These are phyloP conservation scores for Brassicogethes aeneus DNA, from an alignment of 2,888 invertebrate genomes.

Conservation along the genomic window DNA sequence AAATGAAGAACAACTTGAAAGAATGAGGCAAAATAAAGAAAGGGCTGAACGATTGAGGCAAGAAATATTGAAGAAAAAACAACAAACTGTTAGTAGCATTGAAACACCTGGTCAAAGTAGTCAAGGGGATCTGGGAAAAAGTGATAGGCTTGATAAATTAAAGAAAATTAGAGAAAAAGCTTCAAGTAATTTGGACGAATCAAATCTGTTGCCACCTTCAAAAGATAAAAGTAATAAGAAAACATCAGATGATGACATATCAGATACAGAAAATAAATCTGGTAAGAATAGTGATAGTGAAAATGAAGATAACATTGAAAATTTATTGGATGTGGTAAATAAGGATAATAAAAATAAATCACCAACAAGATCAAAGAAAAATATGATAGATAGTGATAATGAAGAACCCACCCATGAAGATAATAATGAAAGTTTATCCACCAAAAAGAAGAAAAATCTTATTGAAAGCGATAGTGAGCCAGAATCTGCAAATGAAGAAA, in stretches of 20 bases:
- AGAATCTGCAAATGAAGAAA: background rate
- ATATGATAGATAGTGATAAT: background rate
- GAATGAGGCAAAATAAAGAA: constrained; percentile 47
- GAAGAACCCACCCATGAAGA: constrained; percentile 9
- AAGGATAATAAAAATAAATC: too few species aligned
- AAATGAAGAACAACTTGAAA: constrained; percentile 57
- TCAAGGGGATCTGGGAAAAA: too few species aligned
- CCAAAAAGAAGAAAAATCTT: background rate
- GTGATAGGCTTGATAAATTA: constrained; percentile 28
- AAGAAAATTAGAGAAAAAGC: constrained; percentile 10
- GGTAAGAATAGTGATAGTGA: background rate
- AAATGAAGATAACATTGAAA: constrained; percentile 8
- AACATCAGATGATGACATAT: constrained; percentile 6
- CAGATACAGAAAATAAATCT: background rate
- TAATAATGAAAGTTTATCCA: constrained; percentile 6
- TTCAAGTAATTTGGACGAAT: constrained; percentile 5
- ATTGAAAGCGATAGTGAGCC: background rate
- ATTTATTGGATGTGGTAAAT: constrained; percentile 9
- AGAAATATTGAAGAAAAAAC: constrained; percentile 23
- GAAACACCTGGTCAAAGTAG: too few species aligned
- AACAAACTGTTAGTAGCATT: background rate
- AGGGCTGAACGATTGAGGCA: constrained; percentile 37
- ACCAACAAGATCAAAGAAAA: too few species aligned
- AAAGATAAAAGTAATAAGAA: constrained; percentile 5
- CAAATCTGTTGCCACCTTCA: constrained; percentile 7